Evolutionary conservation across 1,140 invertebrate species (phyloP).

Genomic region (Venturia canescens): DNA sequence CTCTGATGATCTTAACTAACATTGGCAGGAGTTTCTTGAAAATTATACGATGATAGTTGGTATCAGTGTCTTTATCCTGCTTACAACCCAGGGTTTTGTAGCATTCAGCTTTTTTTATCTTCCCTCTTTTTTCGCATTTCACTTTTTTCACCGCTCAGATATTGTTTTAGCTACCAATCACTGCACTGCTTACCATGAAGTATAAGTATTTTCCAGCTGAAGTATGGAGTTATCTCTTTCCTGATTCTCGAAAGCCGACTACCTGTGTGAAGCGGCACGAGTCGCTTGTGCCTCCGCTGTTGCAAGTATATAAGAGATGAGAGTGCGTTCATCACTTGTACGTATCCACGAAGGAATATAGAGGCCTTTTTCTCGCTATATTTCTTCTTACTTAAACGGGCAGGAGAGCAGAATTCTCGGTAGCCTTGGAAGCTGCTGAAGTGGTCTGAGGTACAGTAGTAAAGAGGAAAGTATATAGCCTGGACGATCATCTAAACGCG

Average conservation of each 20-base stretch:
- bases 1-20: too few species aligned
- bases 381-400: constrained; percentile 28
- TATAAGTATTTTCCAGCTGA: constrained; percentile 17
- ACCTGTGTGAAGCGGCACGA: constrained; percentile 16
- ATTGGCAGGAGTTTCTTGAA: too few species aligned
- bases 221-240: constrained; percentile 20
- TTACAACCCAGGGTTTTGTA: neutral
- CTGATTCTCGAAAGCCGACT: neutral
- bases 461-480: constrained; percentile 30
- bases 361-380: constrained; percentile 36
- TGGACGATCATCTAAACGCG: constrained; percentile 48
- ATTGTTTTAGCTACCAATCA: constrained; percentile 12
- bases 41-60: too few species aligned
- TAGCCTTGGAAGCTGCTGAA: constrained; percentile 20
- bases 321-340: constrained; percentile 35
- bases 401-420: constrained; percentile 13
- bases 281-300: neutral
- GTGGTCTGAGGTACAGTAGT: constrained; percentile 26
- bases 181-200: neutral
- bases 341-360: constrained; percentile 3
- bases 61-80: too few species aligned
- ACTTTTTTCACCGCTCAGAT: neutral
- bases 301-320: constrained; percentile 9
- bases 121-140: neutral
- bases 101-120: neutral